These are phyloP conservation scores for Pollenia griseotomentosa DNA, from an alignment of 2,888 invertebrate genomes.

Conservation along the genomic window DNA sequence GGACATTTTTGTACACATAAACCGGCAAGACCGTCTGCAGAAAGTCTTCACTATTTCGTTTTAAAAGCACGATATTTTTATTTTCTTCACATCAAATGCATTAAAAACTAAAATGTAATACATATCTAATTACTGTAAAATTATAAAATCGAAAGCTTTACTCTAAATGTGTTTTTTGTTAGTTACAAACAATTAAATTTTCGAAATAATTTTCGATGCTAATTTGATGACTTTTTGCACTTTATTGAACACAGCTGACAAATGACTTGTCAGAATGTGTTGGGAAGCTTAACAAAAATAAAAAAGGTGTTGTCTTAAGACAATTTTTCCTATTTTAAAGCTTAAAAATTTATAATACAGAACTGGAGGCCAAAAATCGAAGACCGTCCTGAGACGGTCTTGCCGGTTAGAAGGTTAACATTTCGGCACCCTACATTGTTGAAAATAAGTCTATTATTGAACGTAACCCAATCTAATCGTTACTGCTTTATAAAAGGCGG, in stretches of 20 bases:
- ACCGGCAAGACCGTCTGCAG: background rate
- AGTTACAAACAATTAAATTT: background rate
- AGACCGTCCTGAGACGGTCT: no score
- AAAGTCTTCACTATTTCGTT: background rate
- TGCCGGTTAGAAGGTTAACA: no score
- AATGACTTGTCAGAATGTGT: background rate
- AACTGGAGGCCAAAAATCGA: no score
- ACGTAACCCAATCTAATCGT: no score
- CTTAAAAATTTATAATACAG: no score
- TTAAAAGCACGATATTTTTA: background rate
- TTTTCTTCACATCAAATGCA: background rate
- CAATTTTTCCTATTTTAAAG: no score
- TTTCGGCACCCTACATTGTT: no score
- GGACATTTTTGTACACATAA: background rate
- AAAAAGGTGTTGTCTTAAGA: no score
- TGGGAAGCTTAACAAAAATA: background rate
- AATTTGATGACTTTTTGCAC: background rate
- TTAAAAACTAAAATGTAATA: background rate
- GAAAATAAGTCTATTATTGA: no score
- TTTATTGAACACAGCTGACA: background rate
- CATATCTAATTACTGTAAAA: background rate
- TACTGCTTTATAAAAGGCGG: no score
- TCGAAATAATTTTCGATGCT: background rate
- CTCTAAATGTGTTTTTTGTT: background rate
- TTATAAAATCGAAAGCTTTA: background rate